Evolutionary conservation across 2,113 vertebrate species (phyloP).

Genomic region (Ranitomeya variabilis): DNA sequence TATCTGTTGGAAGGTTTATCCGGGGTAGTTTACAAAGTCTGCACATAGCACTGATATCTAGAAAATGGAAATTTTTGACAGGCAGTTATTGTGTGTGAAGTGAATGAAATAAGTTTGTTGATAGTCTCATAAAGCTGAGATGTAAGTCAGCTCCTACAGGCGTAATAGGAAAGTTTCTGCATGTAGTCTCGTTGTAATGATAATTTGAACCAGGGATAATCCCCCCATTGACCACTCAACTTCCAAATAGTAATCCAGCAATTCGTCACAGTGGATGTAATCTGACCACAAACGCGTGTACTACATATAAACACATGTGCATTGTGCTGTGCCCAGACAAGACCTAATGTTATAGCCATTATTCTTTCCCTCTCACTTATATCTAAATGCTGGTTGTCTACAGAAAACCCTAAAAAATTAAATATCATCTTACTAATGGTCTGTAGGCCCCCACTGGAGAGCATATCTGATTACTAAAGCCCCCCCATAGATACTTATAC

Average conservation of each 20-base stretch:
- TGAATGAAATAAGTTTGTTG: not conserved
- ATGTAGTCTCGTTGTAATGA: not conserved
- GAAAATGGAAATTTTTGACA: not conserved
- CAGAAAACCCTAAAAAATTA: not conserved
- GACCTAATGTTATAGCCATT: not conserved
- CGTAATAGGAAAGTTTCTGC: not conserved
- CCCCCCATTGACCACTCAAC: not conserved
- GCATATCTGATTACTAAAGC: constrained; percentile 4
- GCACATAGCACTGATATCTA: not conserved
- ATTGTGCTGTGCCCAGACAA: not conserved
- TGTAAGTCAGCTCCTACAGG: not conserved
- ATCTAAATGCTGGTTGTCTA: not conserved
- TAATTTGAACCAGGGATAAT: not conserved
- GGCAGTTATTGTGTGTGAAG: not conserved
- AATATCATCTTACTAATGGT: constrained; percentile 20
- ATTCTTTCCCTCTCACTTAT: not conserved
- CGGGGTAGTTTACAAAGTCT: not conserved
- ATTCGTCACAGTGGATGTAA: constrained; percentile 38
- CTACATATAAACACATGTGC: constrained; percentile 15
- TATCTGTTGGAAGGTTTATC: not conserved
- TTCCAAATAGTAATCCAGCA: constrained; percentile 35
- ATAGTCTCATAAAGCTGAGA: not conserved
- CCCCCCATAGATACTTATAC: not conserved
- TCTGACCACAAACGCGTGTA: constrained; percentile 36
- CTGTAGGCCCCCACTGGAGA: not conserved